phyloP scores from a whole-genome alignment of 2,797 vertebrate species.

The Sebastes kiyomatsui region DNA sequence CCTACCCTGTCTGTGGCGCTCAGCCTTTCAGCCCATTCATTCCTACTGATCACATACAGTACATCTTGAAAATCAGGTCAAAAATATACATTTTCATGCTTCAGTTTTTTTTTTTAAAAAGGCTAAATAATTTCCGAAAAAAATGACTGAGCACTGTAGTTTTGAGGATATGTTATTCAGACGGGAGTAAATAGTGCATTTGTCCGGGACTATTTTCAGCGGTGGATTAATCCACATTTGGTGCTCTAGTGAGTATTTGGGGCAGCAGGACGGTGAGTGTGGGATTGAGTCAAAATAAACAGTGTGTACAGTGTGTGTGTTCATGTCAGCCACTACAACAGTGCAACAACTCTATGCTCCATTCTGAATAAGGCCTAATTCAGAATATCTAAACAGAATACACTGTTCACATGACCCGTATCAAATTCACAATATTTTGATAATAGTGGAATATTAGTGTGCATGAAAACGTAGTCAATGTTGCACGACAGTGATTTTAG shows the following conservation, averaged over 20 bases:
- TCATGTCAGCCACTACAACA: too few species aligned
- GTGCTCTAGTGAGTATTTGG: not conserved
- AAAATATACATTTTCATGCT: not conserved
- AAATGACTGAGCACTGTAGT: not conserved
- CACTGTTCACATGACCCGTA: too few species aligned
- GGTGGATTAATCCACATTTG: not conserved
- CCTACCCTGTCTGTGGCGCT: too few species aligned
- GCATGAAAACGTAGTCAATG: too few species aligned
- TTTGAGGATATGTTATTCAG: not conserved
- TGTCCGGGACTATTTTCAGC: not conserved
- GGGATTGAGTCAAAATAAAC: not conserved
- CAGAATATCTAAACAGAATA: too few species aligned
- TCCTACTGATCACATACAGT: not conserved
- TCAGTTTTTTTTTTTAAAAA: not conserved
- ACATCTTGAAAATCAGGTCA: not conserved
- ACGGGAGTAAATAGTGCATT: not conserved
- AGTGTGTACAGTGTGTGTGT: too few species aligned
- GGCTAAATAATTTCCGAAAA: not conserved
- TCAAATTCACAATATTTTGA: too few species aligned
- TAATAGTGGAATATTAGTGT: too few species aligned
- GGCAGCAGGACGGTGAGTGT: not conserved
- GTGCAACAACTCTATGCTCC: too few species aligned
- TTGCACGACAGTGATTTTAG: not conserved
- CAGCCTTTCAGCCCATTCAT: not conserved
- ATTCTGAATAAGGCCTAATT: too few species aligned